Evolutionary conservation across 2,888 invertebrate genomes (phyloP).

Genomic region (Drosophila kanekoi): DNA sequence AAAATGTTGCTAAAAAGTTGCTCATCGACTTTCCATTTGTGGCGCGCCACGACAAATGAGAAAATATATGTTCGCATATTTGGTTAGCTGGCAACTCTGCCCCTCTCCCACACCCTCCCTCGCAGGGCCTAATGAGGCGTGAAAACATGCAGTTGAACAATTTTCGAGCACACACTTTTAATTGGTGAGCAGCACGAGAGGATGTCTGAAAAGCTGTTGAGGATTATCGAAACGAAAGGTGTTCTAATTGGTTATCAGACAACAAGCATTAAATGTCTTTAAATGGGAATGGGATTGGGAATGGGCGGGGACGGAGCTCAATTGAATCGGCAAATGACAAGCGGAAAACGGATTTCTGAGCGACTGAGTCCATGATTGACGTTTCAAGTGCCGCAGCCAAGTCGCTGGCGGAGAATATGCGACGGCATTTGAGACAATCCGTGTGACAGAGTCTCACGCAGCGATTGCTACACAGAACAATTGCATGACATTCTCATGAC

Average conservation of each 20-base stretch:
- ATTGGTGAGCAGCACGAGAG: slow-evolving; percentile 35
- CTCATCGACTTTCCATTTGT: slow-evolving; percentile 11
- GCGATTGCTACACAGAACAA: background rate
- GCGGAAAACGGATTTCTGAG: slow-evolving; percentile 76
- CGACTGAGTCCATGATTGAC: slow-evolving; percentile 69
- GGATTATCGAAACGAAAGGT: slow-evolving; percentile 27
- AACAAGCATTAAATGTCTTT: slow-evolving; percentile 16
- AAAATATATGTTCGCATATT: slow-evolving; percentile 40
- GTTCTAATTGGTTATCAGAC: slow-evolving; percentile 61
- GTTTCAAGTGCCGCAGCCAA: slow-evolving; percentile 48
- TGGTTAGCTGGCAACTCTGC: slow-evolving; percentile 15
- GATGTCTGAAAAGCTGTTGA: slow-evolving; percentile 41
- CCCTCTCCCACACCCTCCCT: background rate
- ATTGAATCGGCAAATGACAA: slow-evolving; percentile 64
- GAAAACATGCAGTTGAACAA: slow-evolving; percentile 57
- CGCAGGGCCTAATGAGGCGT: slow-evolving; percentile 55
- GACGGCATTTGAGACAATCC: background rate
- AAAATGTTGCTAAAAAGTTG: slow-evolving; percentile 35
- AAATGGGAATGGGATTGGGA: background rate
- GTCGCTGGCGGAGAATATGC: slow-evolving; percentile 10
- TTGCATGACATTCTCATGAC: slow-evolving; percentile 22
- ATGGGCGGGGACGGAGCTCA: slow-evolving; percentile 11
- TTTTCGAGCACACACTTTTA: slow-evolving; percentile 59
- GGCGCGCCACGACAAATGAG: slow-evolving; percentile 35
- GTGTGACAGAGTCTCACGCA: background rate